These are phyloP conservation scores for Bombus sylvicola DNA, from an alignment of 1,140 invertebrate species.

Conservation along the genomic window DNA sequence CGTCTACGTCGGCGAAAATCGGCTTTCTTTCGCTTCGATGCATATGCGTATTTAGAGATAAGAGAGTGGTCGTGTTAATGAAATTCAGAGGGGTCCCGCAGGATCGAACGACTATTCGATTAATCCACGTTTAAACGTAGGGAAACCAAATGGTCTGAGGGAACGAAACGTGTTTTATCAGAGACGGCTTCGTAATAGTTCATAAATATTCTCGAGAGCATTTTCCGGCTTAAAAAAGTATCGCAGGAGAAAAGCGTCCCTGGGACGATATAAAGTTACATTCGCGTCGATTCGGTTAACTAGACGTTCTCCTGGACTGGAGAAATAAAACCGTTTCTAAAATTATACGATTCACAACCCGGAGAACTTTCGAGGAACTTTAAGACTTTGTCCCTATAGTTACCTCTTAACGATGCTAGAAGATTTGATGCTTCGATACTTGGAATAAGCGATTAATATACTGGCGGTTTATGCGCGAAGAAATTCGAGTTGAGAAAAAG, in stretches of 20 bases:
- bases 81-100: conserved; percentile 11
- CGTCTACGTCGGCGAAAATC: not conserved
- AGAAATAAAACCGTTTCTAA: not conserved
- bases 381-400: not conserved
- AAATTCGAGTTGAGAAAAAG: not conserved
- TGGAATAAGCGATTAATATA: not conserved
- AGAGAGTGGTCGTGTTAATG: not conserved
- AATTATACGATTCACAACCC: not conserved
- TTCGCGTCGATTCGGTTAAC: not conserved
- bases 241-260: not conserved
- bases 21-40: not conserved
- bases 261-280: not conserved
- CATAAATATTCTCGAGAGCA: conserved; percentile 10
- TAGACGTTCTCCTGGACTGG: not conserved
- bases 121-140: not conserved
- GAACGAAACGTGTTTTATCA: not conserved
- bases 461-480: not conserved
- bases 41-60: not conserved
- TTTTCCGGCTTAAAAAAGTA: not conserved
- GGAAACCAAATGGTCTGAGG: not conserved
- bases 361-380: too few species aligned
- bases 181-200: not conserved
- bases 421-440: not conserved
- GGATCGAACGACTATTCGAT: conserved; percentile 1
- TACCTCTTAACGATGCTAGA: not conserved